Base-by-base conservation (phyloP, 2,888 invertebrate genomes). In the Cosmia pyralina region DNA sequence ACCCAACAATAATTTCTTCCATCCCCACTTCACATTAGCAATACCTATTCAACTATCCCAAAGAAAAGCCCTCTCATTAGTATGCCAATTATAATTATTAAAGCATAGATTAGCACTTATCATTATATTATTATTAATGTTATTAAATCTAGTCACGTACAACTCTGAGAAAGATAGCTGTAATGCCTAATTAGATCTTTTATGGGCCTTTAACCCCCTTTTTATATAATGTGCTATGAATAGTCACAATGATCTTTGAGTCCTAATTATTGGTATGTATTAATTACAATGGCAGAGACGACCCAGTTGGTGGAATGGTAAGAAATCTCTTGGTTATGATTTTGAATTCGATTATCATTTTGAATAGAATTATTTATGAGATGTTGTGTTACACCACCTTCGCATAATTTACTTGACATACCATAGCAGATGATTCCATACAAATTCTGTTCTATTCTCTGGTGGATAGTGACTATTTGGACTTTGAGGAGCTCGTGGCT, bases 111-210 rank as follows among this genome's bases (percentile, higher is more conserved):
- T 66, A 64, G 48, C 48, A 53, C 19, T 57, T 52, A 55, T 52
- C 17, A 63, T 38, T 46, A 58, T 7, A 44, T 0, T 50, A 50
- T 38, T n/a, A 70, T n/a, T 11, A 44, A 55, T 34, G 10, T 52
- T 17, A 78, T 78, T 77, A 59, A 74, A 28, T 11, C 62, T 5
- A 58, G 78, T 57, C 78, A 79, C 74, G 78, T 79, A 52, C 46
- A 13, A 13, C 28, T 38, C n/a, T 41, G 6, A 44, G 48, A 50
- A 73, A 28, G 41, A 53, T 57, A 34, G 48, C 48, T 34, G 34
- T 57, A 44, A 72, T 19, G 11, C 28, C 19, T 60, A 41, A 65
- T 73, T 59, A 55, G 48, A 46, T 19, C 15, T 64, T 78, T 73
- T 44, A 78, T 46, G 69, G 5, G 8, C 2, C 0, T 0, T 59